Evolutionary conservation across 2,888 invertebrate genomes (phyloP).

Genomic region (Ypsolopha sequella): DNA sequence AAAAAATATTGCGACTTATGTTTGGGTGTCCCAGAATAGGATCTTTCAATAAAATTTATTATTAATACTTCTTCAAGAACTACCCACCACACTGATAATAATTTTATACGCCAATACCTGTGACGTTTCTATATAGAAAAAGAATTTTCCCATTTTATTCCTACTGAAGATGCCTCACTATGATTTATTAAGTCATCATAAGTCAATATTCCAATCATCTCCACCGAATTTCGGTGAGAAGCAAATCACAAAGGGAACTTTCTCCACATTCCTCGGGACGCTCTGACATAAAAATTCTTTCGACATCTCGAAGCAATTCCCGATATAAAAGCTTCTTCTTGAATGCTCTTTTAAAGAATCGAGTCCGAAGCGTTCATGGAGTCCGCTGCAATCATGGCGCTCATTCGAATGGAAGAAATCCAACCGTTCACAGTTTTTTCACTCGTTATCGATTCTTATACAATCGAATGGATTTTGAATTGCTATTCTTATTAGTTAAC

Average conservation of each 20-base stretch:
- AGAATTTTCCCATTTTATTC: no score
- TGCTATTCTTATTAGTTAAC: no score
- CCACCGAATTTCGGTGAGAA: not conserved
- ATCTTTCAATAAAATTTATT: no score
- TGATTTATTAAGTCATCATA: no score
- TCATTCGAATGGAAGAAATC: constrained; percentile 6
- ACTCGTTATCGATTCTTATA: not conserved
- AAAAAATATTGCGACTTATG: no score
- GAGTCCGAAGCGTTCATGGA: not conserved
- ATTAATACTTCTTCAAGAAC: no score
- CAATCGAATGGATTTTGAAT: no score
- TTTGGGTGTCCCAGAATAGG: no score
- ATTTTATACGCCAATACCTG: no score
- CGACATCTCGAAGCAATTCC: constrained; percentile 1
- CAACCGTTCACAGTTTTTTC: not conserved
- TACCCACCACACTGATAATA: no score
- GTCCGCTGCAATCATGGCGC: constrained; percentile 7
- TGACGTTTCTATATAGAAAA: no score
- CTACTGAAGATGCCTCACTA: no score
- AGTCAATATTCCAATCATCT: not conserved
- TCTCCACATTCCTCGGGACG: not conserved
- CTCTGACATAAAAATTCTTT: constrained; percentile 1
- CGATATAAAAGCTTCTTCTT: constrained; percentile 5
- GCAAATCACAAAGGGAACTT: not conserved
- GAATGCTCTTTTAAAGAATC: constrained; percentile 3